These are phyloP conservation scores for Panagrolaimus sp. DNA, from an alignment of 1,140 invertebrate species.

Conservation along the genomic window DNA sequence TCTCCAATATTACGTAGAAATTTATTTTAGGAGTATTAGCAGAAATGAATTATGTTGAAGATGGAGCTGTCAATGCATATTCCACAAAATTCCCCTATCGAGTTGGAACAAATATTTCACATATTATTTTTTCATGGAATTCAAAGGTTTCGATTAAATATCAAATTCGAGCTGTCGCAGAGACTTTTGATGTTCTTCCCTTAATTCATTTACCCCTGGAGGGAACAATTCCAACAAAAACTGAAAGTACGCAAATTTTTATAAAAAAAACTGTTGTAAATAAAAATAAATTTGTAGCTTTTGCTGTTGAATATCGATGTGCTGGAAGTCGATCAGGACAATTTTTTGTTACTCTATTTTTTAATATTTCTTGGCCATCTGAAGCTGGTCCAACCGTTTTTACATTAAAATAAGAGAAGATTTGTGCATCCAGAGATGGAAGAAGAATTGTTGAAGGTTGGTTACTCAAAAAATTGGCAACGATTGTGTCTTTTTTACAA, in stretches of 20 bases:
- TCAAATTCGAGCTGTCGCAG: slow-evolving; percentile 35
- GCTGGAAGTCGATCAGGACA: slow-evolving; percentile 54
- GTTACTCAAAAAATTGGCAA: no score
- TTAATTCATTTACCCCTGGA: slow-evolving; percentile 43
- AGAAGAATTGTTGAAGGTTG: slow-evolving; percentile 34
- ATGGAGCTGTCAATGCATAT: slow-evolving; percentile 50
- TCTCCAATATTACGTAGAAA: no score
- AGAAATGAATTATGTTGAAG: slow-evolving; percentile 53
- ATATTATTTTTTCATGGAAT: slow-evolving; percentile 54
- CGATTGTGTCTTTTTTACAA: no score
- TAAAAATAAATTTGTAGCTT: slow-evolving; percentile 5
- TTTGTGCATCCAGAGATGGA: slow-evolving; percentile 51
- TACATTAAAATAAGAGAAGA: slow-evolving; percentile 55
- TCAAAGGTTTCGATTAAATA: slow-evolving; percentile 18
- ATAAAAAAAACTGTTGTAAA: neutral
- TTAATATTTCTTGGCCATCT: slow-evolving; percentile 49
- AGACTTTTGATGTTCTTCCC: slow-evolving; percentile 54
- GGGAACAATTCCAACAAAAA: slow-evolving; percentile 42
- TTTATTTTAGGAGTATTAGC: slow-evolving; percentile 39
- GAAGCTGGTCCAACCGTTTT: slow-evolving; percentile 36
- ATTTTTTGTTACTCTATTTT: slow-evolving; percentile 48
- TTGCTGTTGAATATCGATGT: slow-evolving; percentile 48
- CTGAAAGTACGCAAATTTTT: slow-evolving; percentile 26
- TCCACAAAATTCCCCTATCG: slow-evolving; percentile 56
- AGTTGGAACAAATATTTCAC: slow-evolving; percentile 50